Base-by-base conservation (phyloP, 2,113 vertebrate species). In the Panthera uncia region DNA sequence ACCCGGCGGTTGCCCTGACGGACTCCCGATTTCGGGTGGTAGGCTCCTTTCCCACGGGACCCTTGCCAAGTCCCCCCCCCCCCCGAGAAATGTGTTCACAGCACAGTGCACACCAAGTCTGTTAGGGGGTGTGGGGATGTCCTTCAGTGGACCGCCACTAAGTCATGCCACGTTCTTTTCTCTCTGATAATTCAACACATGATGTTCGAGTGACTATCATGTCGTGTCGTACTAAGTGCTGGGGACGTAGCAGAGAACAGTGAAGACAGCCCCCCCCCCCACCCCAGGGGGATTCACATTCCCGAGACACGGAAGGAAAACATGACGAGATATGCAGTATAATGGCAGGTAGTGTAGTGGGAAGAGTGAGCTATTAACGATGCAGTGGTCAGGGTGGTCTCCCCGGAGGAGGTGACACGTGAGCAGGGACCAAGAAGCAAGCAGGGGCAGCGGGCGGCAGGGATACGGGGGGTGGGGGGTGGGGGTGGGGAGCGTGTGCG, bases 281-380 rank as follows among this genome's bases (percentile, higher is more conserved):
- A 38, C 31, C 18, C 38, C 38, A 38, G 31, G 33, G 27, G 41
- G 84, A 91, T 95, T 92, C 91, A n/a, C 61, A 76, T 94, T 76
- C 94, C 71, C 55, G 65, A 95, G 85, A 71, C 45, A 29, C 50
- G 55, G 88, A 65, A 15, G 61, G 79, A 87, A 68, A 69, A 50
- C 87, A 61, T 21, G 36, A 71, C 79, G 31, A 71, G 10, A 90
- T 78, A 7, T 41, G 7, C 61, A 61, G 48, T 48, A 65, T 63
- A 69, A 96, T 29, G 29, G 66, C 45, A 73, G 13, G 52, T 16
- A 73, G 10, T 36, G 7, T 65, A 45, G 21, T 71, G 65, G 88
- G 48, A 57, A 90, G 96, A 92, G 16, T 16, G 27, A 94, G 57
- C 50, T 74, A 23, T 82, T 96, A 91, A 68, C 85, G 71, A 93